Conservation (phyloP, 2,113 vertebrate genomes). For the Siniperca chuatsi region DNA sequence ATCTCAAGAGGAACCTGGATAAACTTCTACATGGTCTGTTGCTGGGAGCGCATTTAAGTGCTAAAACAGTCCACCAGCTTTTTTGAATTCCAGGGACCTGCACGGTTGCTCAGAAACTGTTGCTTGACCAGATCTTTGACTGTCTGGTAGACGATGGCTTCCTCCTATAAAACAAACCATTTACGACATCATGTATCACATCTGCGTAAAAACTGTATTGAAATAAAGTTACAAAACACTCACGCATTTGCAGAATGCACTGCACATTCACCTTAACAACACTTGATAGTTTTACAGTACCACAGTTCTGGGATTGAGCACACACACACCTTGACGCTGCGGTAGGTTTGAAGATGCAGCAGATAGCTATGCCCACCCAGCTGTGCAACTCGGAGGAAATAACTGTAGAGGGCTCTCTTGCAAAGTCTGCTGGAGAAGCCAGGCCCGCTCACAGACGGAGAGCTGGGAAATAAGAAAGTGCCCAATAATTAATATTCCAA, state of each 20-base stretch:
- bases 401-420: slow-evolving; percentile 82
- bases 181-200: neutral
- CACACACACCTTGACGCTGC: slow-evolving; percentile 77
- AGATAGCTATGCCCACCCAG: slow-evolving; percentile 67
- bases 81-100: slow-evolving; percentile 72
- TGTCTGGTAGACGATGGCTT: slow-evolving; percentile 63
- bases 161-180: slow-evolving; percentile 49
- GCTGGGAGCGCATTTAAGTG: slow-evolving; percentile 11
- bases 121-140: slow-evolving; percentile 70
- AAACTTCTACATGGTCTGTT: neutral
- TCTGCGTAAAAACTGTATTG: neutral
- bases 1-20: slow-evolving; percentile 18
- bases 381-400: slow-evolving; percentile 73
- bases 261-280: neutral
- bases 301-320: neutral
- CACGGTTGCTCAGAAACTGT: slow-evolving; percentile 43
- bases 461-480: slow-evolving; percentile 65
- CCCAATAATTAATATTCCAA: neutral
- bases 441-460: slow-evolving; percentile 79
- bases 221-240: neutral
- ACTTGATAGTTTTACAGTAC: neutral
- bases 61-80: slow-evolving; percentile 74
- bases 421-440: slow-evolving; percentile 82
- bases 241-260: no score
- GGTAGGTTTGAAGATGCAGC: slow-evolving; percentile 76